Conservation (phyloP, 2,797 vertebrate species). For the Peromyscus nudipes region DNA sequence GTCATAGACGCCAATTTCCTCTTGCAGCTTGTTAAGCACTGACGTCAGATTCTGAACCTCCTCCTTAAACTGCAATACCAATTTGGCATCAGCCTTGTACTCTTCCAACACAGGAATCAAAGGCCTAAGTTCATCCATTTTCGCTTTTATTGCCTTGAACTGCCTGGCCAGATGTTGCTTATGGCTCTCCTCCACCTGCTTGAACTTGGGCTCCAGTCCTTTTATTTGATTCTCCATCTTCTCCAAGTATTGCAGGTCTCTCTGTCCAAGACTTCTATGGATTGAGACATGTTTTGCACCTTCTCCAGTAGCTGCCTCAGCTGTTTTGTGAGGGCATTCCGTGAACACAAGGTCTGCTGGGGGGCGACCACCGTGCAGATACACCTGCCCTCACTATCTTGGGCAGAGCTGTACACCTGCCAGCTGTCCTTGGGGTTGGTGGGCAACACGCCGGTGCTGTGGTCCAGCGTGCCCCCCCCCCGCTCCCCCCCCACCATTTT, state of each 20-base stretch:
- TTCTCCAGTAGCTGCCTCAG: conserved; percentile 99
- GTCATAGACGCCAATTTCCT: conserved; percentile 99
- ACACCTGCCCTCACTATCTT: conserved; percentile 98
- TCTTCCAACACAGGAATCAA: conserved; percentile 99
- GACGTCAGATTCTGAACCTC: conserved; percentile 99
- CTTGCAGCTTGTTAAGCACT: conserved; percentile 98
- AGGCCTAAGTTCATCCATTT: conserved; percentile 99
- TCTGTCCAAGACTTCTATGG: conserved; percentile 98
- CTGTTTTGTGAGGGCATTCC: conserved; percentile 98
- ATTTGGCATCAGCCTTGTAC: conserved; percentile 99
- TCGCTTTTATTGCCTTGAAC: conserved; percentile 99
- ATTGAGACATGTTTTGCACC: conserved; percentile 99
- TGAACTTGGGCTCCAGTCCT: conserved; percentile 98
- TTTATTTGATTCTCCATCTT: conserved; percentile 99
- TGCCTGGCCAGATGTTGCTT: conserved; percentile 99
- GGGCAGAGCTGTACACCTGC: conserved; percentile 99
- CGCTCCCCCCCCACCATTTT: conserved; percentile 87
- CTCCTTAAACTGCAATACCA: conserved; percentile 99
- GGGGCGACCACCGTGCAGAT: conserved; percentile 99
- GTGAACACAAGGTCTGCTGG: conserved; percentile 98
- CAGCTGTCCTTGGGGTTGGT: conserved; percentile 98
- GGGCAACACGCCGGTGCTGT: conserved; percentile 89
- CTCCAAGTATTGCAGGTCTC: conserved; percentile 98
- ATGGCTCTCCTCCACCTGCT: conserved; percentile 98
- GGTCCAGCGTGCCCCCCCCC: too few species aligned